A percentile compares a stretch with the other conserved stretches of the same genome.
These are phyloP conservation scores for Lophotriccus pileatus DNA, from an alignment of 2,797 vertebrate genomes.

Conservation along the genomic window DNA sequence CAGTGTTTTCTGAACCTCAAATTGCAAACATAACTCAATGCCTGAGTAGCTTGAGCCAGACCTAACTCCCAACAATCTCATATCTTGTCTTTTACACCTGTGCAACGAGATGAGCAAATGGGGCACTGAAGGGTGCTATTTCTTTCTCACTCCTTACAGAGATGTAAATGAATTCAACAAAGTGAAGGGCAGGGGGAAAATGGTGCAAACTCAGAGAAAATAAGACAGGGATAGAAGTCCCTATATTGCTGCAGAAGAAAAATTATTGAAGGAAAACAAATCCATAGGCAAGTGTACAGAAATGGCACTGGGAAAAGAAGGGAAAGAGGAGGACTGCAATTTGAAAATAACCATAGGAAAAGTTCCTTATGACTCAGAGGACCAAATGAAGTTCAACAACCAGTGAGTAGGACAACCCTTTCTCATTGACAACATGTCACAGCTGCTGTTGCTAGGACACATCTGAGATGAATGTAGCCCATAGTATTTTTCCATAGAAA, in stretches of 20 bases:
- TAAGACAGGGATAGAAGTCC: not conserved
- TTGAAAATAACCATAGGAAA: not conserved
- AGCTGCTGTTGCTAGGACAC: not conserved
- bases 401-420: not conserved
- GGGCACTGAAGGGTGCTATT: not conserved
- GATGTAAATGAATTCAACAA: constrained; percentile 18
- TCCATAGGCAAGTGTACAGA: not conserved
- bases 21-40: not conserved
- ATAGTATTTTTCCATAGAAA: not conserved
- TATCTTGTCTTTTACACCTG: constrained; percentile 10
- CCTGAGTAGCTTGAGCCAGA: not conserved
- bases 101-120: not conserved
- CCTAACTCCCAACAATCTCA: not conserved
- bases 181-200: not conserved
- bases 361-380: not conserved
- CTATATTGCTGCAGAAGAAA: not conserved
- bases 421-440: not conserved
- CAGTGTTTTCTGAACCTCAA: not conserved
- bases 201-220: not conserved
- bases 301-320: not conserved
- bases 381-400: not conserved
- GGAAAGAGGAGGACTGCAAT: not conserved
- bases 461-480: not conserved
- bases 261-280: not conserved
- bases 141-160: constrained; percentile 1